Conservation (phyloP, 2,888 invertebrate species). For the Xylocampa areola region DNA sequence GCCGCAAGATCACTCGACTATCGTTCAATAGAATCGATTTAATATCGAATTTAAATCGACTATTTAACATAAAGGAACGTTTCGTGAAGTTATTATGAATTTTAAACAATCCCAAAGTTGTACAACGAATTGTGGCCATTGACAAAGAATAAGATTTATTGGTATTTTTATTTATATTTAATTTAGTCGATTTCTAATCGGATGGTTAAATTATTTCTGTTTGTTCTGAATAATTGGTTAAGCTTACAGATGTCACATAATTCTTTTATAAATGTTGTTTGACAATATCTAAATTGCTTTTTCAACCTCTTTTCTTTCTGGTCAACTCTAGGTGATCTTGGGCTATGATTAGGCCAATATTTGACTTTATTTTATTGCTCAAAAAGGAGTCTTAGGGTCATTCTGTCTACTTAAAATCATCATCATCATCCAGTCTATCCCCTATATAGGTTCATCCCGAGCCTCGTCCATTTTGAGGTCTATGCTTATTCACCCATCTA, state of each 20-base stretch:
- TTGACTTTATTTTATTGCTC: no score
- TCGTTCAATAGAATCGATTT: slow-evolving; percentile 59
- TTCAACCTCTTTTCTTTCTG: slow-evolving; percentile 1
- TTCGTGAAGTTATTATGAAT: slow-evolving; percentile 59
- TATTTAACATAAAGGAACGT: slow-evolving; percentile 61
- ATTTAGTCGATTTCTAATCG: slow-evolving; percentile 54
- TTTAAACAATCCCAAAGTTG: slow-evolving; percentile 56
- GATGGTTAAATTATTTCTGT: slow-evolving; percentile 41
- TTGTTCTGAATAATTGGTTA: slow-evolving; percentile 47
- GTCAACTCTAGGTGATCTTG: no score
- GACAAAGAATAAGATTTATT: slow-evolving; percentile 59
- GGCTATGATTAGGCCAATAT: no score
- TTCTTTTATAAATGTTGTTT: slow-evolving; percentile 19
- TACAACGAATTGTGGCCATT: slow-evolving; percentile 46
- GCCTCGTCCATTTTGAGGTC: no score
- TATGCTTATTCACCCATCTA: no score
- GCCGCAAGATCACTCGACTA: slow-evolving; percentile 55
- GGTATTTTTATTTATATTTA: slow-evolving; percentile 48
- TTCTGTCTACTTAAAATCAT: no score
- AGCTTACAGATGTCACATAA: slow-evolving; percentile 32
- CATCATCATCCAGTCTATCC: no score
- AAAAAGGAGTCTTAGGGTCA: no score
- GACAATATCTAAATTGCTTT: slow-evolving; percentile 19
- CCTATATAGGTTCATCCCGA: no score
- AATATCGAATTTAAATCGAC: slow-evolving; percentile 67